Evolutionary conservation across 2,113 vertebrate genomes (phyloP), one percentile per base, ranked within the genome.

Genomic region (Delphinus delphis): DNA sequence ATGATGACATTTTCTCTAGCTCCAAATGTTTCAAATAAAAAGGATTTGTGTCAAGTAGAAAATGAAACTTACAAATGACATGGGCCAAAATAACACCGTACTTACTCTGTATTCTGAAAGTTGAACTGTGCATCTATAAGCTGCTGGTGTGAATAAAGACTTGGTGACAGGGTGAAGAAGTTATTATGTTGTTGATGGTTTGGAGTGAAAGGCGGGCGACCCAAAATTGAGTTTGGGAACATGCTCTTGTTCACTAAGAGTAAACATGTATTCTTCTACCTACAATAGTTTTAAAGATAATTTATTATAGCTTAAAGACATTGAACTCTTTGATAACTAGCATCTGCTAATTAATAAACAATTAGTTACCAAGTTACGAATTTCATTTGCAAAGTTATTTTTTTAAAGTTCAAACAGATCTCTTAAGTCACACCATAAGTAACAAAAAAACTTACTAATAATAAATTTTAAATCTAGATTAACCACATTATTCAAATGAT

Each of bases 151-250:
- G 88, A 95, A 36, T 97, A 47, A 97, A 86, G 77, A 60, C 97
- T 28, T 70, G 99, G 97, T 80, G 97, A 94, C 5, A 97, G n/a
- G n/a, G 90, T 88, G 67, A 98, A 97, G 93, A 96, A 96, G 90
- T 70, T 88, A 92, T 67, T 97, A 38, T 85, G 90, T 10, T 97
- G 98, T 25, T 98, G 98, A 77, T 90, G 91, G 79, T 97, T 98
- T 96, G 97, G 97, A 88, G 84, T 92, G 86, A 99, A 99, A 93
- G 98, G 98, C 90, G 98, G 98, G 97, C 62, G 85, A 98, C 98
- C 97, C 98, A 98, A 92, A 93, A 83, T 98, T 88, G 98, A 98
- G 95, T 99, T 99, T 97, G 99, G 98, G 98, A 99, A 99, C 99
- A 99, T 99, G 93, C 96, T 99, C 97, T 96, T 98, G 98, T 97